phyloP scores from a whole-genome alignment of 2,888 invertebrate genomes.

The Acheta domesticus region DNA sequence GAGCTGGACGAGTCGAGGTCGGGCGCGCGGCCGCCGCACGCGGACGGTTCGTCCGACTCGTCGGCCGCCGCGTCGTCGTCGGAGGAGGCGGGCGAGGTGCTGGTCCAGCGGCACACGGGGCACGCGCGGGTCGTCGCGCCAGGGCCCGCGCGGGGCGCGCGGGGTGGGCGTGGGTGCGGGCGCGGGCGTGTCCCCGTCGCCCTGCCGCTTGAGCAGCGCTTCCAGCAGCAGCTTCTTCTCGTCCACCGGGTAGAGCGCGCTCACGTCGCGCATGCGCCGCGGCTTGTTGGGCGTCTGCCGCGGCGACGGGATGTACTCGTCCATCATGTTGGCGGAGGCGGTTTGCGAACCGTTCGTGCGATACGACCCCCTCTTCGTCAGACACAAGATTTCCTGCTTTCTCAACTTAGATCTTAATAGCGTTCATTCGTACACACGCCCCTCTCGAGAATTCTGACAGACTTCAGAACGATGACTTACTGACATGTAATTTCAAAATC shows the following conservation, averaged over 20 bases:
- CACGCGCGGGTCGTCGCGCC: not conserved
- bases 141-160: not conserved
- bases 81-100: not conserved
- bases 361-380: no score
- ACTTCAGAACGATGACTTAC: no score
- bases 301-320: constrained; percentile 5
- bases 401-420: no score
- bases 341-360: no score
- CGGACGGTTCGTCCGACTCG: not conserved
- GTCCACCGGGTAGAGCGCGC: not conserved
- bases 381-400: no score
- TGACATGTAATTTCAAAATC: no score
- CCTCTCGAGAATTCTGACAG: no score
- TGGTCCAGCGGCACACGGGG: not conserved
- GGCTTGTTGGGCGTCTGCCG: not conserved
- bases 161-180: no score
- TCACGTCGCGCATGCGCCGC: not conserved
- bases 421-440: no score
- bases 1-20: not conserved
- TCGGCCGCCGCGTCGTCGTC: not conserved
- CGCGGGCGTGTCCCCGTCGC: not conserved
- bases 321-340: not conserved
- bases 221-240: not conserved
- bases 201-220: not conserved
- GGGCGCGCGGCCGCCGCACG: not conserved